Evolutionary conservation across 2,797 vertebrate species (phyloP), one percentile per base, ranked within the genome.

Genomic region (Hypotaenidia okinawae): DNA sequence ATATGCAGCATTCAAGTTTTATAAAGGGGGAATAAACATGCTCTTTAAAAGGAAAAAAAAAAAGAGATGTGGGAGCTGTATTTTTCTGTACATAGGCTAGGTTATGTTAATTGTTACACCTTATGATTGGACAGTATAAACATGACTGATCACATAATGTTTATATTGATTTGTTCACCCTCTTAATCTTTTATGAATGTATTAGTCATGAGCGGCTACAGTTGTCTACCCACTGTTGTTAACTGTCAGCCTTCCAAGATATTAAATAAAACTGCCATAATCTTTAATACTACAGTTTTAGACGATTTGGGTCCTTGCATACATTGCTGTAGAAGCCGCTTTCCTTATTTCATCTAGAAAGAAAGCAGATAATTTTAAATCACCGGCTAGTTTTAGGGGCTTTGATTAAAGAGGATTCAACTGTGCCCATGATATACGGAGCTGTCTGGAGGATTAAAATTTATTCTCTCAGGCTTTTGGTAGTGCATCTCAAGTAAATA

Each of bases 341-440:
- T 91, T 95, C 73, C 88, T 90, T 87, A 78, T 87, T 96, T 75
- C 75, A 91, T 51, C 78, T 80, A 30, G 63, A 84, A 94, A 95
- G 82, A 13, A 90, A 84, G 82, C 37, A 82, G 87, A 87, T 93
- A 61, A 88, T 96, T 95, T 96, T 87, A 93, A 94, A 94, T 91
- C 94, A 91, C 72, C 66, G 84, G 66, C 86, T 92, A 94, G 78
- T 94, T 93, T 91, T 83, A 93, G 61, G 72, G 84, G n/a, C 75
- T 94, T 69, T 94, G 85, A 94, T 97, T 94, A 96, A 95, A 94
- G 81, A 89, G 91, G 87, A 90, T 95, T 96, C 63, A 7, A 32
- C 39, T 92, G 96, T 92, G 70, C 61, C 70, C 41, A 32, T 92
- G 83, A 89, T 89, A 79, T 57, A 83, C 79, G 59, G 75, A 93